Percentiles rank a stretch among this genome's conserved stretches.
phyloP scores from a whole-genome alignment of 2,113 vertebrate genomes.

The Bos taurus region DNA sequence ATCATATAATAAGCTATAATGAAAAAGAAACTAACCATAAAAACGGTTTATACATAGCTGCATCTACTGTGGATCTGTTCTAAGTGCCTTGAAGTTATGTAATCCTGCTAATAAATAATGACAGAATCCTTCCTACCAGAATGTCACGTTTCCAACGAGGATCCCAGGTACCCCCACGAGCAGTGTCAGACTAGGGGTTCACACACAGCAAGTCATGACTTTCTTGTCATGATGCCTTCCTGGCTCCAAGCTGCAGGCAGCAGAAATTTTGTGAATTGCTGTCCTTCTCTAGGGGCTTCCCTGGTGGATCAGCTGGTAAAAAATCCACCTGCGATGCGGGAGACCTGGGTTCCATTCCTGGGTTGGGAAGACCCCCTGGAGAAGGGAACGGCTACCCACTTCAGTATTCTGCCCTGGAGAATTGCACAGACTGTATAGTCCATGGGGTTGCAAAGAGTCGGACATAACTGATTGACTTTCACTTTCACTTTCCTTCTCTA shows the following conservation, averaged over 20 bases:
- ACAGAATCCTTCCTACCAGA: not conserved
- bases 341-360: not conserved
- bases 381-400: not conserved
- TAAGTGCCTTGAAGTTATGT: not conserved
- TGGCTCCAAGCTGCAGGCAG: not conserved
- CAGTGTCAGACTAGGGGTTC: not conserved
- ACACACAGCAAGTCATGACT: rapidly evolving
- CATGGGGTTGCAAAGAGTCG: too few relatives aligned
- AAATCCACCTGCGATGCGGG: not conserved
- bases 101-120: not conserved
- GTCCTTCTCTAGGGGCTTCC: not conserved
- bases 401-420: too few relatives aligned
- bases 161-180: rapidly evolving
- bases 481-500: not conserved
- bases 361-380: not conserved
- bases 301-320: not conserved
- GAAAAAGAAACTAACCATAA: not conserved
- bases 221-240: rapidly evolving
- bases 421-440: too few relatives aligned
- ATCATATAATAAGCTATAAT: not conserved
- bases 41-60: not conserved
- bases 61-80: too few relatives aligned
- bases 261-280: rapidly evolving
- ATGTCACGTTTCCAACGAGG: rapidly evolving
- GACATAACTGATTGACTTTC: not conserved